A percentile compares a stretch with the other conserved stretches of the same genome.
These are phyloP conservation scores for Liposcelis brunnea DNA, from an alignment of 2,888 invertebrate genomes.

Conservation along the genomic window DNA sequence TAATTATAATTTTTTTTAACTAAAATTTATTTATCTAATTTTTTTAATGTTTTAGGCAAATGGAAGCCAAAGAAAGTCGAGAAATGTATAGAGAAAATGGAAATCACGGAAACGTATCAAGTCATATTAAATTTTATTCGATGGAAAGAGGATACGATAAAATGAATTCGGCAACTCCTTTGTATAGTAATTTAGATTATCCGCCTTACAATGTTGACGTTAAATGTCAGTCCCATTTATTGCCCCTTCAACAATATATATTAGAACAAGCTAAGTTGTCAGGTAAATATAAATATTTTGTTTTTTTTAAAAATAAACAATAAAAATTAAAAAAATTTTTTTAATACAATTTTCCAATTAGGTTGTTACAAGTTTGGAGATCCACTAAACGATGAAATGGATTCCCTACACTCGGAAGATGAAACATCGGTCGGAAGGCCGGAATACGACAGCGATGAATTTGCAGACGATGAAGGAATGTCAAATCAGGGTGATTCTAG, in stretches of 20 bases:
- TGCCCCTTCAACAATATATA: constrained; percentile 75
- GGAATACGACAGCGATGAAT: constrained; percentile 36
- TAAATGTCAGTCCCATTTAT: constrained; percentile 39
- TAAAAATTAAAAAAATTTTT: constrained; percentile 11
- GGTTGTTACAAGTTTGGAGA: constrained; percentile 53
- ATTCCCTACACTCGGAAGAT: constrained; percentile 63
- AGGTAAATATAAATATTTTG: constrained; percentile 26
- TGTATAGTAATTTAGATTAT: constrained; percentile 23
- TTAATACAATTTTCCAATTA: constrained; percentile 17
- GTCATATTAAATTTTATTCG: constrained; percentile 3
- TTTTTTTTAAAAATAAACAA: constrained; percentile 12
- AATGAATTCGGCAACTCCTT: constrained; percentile 11
- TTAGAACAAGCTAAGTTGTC: constrained; percentile 68
- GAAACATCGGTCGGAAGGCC: constrained; percentile 24
- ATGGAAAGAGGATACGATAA: constrained; percentile 7
- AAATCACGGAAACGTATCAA: not conserved
- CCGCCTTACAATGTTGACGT: constrained; percentile 22
- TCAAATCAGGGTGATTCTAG: constrained; percentile 34
- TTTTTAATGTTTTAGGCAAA: constrained; percentile 3
- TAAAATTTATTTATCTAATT: not conserved
- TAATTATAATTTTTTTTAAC: too few relatives aligned
- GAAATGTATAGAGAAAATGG: constrained; percentile 4
- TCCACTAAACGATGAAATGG: constrained; percentile 44
- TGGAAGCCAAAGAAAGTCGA: constrained; percentile 8
- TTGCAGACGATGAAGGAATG: constrained; percentile 38